phyloP scores from a whole-genome alignment of 1,140 invertebrate genomes.

The Musca domestica region DNA sequence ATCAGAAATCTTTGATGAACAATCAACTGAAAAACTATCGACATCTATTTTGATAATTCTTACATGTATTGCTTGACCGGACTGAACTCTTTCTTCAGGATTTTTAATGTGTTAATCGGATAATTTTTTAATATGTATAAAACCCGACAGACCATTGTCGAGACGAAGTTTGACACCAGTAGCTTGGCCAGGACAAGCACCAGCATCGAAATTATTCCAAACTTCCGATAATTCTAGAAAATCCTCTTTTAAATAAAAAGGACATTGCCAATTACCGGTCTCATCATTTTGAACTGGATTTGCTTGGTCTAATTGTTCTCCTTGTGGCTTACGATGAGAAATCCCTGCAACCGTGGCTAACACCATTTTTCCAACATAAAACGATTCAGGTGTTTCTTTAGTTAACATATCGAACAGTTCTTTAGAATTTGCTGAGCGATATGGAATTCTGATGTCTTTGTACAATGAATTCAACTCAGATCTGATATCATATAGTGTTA shows the following conservation, averaged over 20 bases:
- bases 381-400: constrained; percentile 94
- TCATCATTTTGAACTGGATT: constrained; percentile 93
- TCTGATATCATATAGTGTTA: constrained; percentile 96
- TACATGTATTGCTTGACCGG: constrained; percentile 87
- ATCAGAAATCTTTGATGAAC: constrained; percentile 92
- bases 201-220: constrained; percentile 97
- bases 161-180: constrained; percentile 85
- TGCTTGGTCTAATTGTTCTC: constrained; percentile 90
- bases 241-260: constrained; percentile 93
- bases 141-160: constrained; percentile 93
- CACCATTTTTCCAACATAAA: constrained; percentile 88
- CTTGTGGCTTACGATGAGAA: constrained; percentile 83
- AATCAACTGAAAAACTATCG: constrained; percentile 90
- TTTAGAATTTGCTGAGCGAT: constrained; percentile 75
- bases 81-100: constrained; percentile 85
- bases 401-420: constrained; percentile 94
- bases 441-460: constrained; percentile 86
- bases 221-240: constrained; percentile 94
- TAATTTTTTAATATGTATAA: constrained; percentile 92
- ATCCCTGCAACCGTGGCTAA: constrained; percentile 74
- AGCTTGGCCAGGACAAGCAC: constrained; percentile 91
- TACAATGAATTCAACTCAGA: constrained; percentile 94
- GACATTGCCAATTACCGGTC: constrained; percentile 94
- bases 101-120: constrained; percentile 92
- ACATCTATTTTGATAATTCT: constrained; percentile 95